A percentile compares a stretch with the other conserved stretches of the same genome.
phyloP scores from a whole-genome alignment of 2,888 invertebrate species.

The Acanthosepion lycidas region DNA sequence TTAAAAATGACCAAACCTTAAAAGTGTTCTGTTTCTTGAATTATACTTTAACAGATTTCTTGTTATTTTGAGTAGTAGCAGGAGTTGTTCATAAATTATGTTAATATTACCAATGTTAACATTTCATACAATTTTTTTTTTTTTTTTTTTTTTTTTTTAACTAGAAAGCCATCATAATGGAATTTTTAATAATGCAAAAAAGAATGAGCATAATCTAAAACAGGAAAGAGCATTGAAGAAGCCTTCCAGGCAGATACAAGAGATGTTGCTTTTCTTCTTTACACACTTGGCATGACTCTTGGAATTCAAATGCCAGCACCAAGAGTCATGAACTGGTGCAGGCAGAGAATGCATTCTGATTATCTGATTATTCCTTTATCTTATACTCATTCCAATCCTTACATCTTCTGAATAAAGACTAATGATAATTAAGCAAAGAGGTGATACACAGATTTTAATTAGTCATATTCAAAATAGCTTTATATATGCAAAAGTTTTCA shows the following conservation, averaged over 20 bases:
- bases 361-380: not conserved
- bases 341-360: not conserved
- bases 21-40: not conserved
- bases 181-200: not conserved
- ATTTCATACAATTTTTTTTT: not conserved
- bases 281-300: constrained; percentile 7
- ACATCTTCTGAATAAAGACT: not conserved
- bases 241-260: constrained; percentile 33
- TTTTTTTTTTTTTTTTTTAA: not conserved
- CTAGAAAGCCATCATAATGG: constrained; percentile 18
- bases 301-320: not conserved
- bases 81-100: not conserved
- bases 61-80: not conserved
- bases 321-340: not conserved
- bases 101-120: not conserved
- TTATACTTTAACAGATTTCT: not conserved
- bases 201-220: not conserved
- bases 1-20: not conserved
- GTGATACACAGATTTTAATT: not conserved
- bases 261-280: not conserved
- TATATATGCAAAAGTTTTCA: not conserved
- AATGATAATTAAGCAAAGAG: not conserved
- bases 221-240: constrained; percentile 10
- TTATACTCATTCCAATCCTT: not conserved
- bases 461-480: not conserved